Evolutionary conservation across 2,113 vertebrate species (phyloP).

Genomic region (Prunella fulvescens): DNA sequence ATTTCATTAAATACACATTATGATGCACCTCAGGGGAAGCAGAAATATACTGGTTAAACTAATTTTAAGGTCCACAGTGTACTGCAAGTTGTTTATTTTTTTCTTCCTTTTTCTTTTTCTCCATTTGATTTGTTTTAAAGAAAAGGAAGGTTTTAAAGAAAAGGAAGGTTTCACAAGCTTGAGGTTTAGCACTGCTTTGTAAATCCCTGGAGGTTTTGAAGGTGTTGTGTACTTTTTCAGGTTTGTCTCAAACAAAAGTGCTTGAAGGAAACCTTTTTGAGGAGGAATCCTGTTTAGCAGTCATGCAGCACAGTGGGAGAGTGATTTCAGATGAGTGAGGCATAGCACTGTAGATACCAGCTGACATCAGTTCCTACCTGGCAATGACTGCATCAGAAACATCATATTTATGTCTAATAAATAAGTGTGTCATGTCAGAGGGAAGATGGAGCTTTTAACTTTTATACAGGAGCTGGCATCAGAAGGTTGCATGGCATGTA

Average conservation of each 20-base stretch:
- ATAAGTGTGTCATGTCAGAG: background rate
- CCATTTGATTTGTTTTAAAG: background rate
- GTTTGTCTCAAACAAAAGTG: background rate
- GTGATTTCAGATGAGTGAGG: background rate
- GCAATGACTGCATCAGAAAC: background rate
- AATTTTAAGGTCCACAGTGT: background rate
- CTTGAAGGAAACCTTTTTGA: background rate
- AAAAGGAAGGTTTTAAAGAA: background rate
- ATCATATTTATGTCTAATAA: background rate
- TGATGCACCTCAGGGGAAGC: background rate
- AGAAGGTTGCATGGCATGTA: background rate
- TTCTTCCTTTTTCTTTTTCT: background rate
- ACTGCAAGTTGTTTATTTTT: background rate
- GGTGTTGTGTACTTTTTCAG: background rate
- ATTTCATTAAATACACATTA: conserved; percentile 53
- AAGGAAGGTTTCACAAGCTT: background rate
- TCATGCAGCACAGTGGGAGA: background rate
- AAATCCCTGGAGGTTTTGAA: background rate
- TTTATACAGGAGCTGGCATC: background rate
- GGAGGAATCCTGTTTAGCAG: background rate
- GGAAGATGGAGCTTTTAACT: background rate
- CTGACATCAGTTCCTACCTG: background rate
- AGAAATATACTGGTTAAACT: conserved; percentile 30
- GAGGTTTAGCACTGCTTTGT: background rate
- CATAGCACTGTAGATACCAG: background rate